Conservation (phyloP, 1,140 invertebrate genomes). For the Micrasema longulum region DNA sequence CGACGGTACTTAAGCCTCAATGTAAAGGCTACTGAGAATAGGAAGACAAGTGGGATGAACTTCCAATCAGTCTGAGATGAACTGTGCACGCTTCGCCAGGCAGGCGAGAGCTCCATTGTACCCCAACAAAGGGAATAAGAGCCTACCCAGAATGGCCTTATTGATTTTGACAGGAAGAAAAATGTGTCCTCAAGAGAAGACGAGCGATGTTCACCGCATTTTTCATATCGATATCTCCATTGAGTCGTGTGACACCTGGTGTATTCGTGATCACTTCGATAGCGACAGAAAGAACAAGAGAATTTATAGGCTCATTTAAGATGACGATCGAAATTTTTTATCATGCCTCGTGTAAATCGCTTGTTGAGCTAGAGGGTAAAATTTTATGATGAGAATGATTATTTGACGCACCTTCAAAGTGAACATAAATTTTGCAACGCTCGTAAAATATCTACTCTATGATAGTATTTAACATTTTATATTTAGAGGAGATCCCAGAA, state of each 20-base stretch:
- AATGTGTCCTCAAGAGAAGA: constrained; percentile 38
- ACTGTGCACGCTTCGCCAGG: constrained; percentile 5
- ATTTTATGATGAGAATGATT: too few relatives aligned
- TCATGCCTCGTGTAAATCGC: background rate
- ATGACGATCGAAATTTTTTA: constrained; percentile 33
- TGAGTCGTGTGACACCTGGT: constrained; percentile 50
- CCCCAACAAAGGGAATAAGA: constrained; percentile 29
- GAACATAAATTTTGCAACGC: too few relatives aligned
- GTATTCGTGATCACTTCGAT: constrained; percentile 18
- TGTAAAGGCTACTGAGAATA: too few relatives aligned
- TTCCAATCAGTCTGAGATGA: too few relatives aligned
- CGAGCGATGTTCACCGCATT: constrained; percentile 37
- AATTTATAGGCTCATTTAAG: constrained; percentile 38
- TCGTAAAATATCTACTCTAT: too few relatives aligned
- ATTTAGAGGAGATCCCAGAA: too few relatives aligned
- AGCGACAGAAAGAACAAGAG: constrained; percentile 7
- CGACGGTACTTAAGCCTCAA: too few relatives aligned
- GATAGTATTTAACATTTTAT: too few relatives aligned
- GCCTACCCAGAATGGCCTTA: constrained; percentile 22
- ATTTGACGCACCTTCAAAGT: too few relatives aligned
- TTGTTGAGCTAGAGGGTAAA: background rate
- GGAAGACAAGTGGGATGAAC: too few relatives aligned
- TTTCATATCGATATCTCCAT: constrained; percentile 53
- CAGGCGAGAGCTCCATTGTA: constrained; percentile 28
- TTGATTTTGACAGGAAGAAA: constrained; percentile 51